Evolutionary conservation across 2,888 invertebrate genomes (phyloP).

Genomic region (Phyllotreta cruciferae): DNA sequence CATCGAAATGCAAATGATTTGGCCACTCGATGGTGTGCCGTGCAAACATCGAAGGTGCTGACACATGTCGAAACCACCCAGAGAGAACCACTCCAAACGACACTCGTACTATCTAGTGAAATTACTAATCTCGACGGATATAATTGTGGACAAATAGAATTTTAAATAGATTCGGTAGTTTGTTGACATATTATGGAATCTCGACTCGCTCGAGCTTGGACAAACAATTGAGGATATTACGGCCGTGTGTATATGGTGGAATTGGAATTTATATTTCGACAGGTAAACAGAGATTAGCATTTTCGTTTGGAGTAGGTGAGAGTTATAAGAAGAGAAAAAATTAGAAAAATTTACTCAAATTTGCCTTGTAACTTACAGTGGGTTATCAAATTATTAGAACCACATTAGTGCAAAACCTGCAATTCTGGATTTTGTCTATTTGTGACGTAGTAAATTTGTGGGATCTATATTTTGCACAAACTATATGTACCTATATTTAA

Average conservation of each 20-base stretch:
- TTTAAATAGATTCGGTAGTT: constrained; percentile 47
- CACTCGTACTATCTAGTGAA: constrained; percentile 36
- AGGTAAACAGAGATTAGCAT: constrained; percentile 22
- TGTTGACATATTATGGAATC: constrained; percentile 38
- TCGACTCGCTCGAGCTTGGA: constrained; percentile 6
- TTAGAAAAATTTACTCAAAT: too few species aligned
- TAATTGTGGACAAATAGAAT: constrained; percentile 41
- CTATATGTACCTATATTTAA: too few species aligned
- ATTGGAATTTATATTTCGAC: constrained; percentile 9
- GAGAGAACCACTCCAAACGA: constrained; percentile 38
- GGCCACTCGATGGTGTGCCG: constrained; percentile 37
- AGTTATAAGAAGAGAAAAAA: too few species aligned
- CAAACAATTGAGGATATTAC: constrained; percentile 9
- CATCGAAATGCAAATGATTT: constrained; percentile 40
- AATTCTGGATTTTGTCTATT: too few species aligned
- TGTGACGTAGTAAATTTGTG: too few species aligned
- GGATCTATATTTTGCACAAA: too few species aligned
- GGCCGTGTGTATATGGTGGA: not conserved
- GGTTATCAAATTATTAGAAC: too few species aligned
- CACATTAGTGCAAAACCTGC: too few species aligned
- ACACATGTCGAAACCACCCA: constrained; percentile 47
- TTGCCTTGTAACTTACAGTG: too few species aligned
- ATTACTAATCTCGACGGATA: constrained; percentile 43
- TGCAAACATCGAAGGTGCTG: constrained; percentile 47
- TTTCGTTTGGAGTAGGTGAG: not conserved